These are phyloP conservation scores for Caerostris extrusa DNA, from an alignment of 1,140 invertebrate genomes.

Conservation along the genomic window DNA sequence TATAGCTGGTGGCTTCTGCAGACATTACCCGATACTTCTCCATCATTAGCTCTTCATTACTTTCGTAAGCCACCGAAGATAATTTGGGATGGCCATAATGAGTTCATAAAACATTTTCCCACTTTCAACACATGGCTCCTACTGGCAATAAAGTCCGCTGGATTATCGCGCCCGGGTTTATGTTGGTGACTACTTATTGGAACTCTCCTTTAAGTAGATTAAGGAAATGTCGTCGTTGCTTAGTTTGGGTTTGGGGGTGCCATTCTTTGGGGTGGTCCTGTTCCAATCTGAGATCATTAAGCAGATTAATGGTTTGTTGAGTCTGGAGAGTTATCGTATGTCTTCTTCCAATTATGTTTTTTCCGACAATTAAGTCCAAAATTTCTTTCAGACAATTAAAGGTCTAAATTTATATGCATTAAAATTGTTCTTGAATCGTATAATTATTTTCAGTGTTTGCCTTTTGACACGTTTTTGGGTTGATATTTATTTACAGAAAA, in stretches of 20 bases:
- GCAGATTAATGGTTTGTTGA: constrained; percentile 18
- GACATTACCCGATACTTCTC: constrained; percentile 70
- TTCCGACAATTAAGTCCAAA: background rate
- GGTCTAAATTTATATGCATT: background rate
- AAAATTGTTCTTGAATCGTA: background rate
- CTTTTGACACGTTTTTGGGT: background rate
- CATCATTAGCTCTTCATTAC: constrained; percentile 70
- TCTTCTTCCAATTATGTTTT: constrained; percentile 15
- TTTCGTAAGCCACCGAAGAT: constrained; percentile 53
- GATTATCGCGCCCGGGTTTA: constrained; percentile 43
- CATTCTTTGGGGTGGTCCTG: too few species aligned
- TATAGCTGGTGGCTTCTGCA: constrained; percentile 46
- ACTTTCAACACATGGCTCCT: constrained; percentile 67
- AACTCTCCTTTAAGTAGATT: constrained; percentile 31
- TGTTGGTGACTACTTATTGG: constrained; percentile 46
- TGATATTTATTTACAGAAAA: background rate
- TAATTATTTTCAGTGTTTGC: background rate
- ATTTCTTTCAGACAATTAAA: constrained; percentile 17
- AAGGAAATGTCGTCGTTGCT: constrained; percentile 36
- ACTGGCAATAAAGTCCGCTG: constrained; percentile 52
- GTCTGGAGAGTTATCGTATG: background rate
- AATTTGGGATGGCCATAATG: constrained; percentile 68
- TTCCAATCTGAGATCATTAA: background rate
- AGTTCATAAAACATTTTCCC: constrained; percentile 69
- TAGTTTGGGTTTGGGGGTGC: too few species aligned